These are phyloP conservation scores for Neria commutata DNA, from an alignment of 2,888 invertebrate species.

Conservation along the genomic window DNA sequence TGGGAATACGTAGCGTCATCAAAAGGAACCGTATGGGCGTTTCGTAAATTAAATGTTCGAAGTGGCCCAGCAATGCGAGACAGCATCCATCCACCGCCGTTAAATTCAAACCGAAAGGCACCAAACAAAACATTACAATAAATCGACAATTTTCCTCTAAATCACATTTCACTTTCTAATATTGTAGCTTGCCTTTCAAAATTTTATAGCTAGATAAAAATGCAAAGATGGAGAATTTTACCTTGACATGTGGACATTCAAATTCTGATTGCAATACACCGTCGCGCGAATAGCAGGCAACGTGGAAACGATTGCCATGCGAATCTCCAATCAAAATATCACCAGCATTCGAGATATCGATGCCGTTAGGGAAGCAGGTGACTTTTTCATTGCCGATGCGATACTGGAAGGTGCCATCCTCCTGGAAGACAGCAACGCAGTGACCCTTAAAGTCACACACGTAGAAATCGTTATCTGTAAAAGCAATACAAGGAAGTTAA, in stretches of 20 bases:
- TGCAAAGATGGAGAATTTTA: too few species aligned
- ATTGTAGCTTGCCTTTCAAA: too few species aligned
- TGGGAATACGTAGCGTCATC: too few species aligned
- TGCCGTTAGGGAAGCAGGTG: conserved; percentile 97
- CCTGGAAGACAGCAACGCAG: conserved; percentile 94
- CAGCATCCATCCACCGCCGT: too few species aligned
- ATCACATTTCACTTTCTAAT: too few species aligned
- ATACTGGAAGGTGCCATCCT: conserved; percentile 88
- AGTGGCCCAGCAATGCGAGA: too few species aligned
- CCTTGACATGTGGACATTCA: conserved; percentile 97
- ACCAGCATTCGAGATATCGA: conserved; percentile 96
- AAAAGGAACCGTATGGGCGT: too few species aligned
- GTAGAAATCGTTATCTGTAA: conserved; percentile 86
- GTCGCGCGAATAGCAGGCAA: conserved; percentile 91
- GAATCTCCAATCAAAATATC: conserved; percentile 97
- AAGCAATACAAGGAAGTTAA: conserved; percentile 10
- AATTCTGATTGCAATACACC: conserved; percentile 89
- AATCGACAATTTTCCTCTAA: too few species aligned
- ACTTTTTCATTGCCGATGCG: conserved; percentile 95
- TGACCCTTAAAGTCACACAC: conserved; percentile 98
- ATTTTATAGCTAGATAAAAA: too few species aligned
- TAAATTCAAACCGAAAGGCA: too few species aligned
- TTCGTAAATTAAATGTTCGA: too few species aligned
- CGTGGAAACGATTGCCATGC: conserved; percentile 97
- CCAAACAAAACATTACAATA: too few species aligned